Evolutionary conservation across 1,140 invertebrate genomes (phyloP), one percentile per base, ranked within the genome.

Genomic region (Paramacrobiotus metropolitanus): DNA sequence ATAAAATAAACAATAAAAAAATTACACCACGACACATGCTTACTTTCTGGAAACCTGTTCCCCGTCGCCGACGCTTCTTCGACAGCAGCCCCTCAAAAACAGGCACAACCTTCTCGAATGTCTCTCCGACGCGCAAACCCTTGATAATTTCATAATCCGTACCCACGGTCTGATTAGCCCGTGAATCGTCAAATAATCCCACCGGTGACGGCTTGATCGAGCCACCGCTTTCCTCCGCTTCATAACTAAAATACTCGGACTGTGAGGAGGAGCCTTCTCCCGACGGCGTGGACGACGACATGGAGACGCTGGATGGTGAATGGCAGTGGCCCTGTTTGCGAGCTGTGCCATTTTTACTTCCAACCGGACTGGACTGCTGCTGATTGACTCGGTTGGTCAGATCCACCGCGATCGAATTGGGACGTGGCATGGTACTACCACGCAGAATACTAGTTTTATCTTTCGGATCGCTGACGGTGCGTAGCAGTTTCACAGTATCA

Each of bases 211-310:
- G 15, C 9, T 55, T 55, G 15, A 55, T 15, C 24, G 48, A 55
- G 15, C 15, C 15, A 20, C 28, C 28, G 48, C 48, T 15, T 24
- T 15, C 15, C 15, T 0, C 48, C 15, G 24, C n/a, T n/a, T 55
- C 48, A 4, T 28, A 55, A 4, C 48, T 55, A 24, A 55, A 55
- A 55, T 55, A 55, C 28, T 55, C 48, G 15, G 48, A 55, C 48
- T 55, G 48, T 4, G 48, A 55, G 15, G 48, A 55, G 4, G 48
- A 55, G 48, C 48, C 48, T 9, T 55, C 48, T 24, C 15, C 24
- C 48, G 48, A 55, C 48, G 48, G 48, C 4, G 48, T 55, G 9
- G 48, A 55, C 24, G n/a, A n/a, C n/a, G 48, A 55, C 48, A 55
- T 55, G 48, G 48, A 55, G 21, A 20, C 24, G 48, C 15, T 20